Evolutionary conservation across 1,140 invertebrate species (phyloP), one percentile per base, ranked within the genome.

Genomic region (Drosophila orena): DNA sequence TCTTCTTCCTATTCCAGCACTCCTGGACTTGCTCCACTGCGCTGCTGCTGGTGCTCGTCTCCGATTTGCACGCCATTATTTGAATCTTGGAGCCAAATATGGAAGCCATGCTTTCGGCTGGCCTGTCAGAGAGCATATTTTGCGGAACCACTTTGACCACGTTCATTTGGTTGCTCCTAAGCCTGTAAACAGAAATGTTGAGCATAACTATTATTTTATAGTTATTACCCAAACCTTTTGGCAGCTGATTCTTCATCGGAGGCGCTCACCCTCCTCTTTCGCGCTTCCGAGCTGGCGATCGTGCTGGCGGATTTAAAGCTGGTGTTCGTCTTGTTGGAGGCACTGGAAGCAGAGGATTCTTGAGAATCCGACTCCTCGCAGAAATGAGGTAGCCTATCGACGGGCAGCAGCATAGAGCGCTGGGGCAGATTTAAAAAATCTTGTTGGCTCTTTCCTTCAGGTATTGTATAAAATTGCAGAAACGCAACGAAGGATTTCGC

Each of bases 241-340:
- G 15, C 40, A 1, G n/a, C 40, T 1, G 42, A 43, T 20, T 43
- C 42, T 3, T 43, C 42, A 43, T 43, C 42, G 15, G 42, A 43
- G 17, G 8, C 2, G 10, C 10, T 11, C 3, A 15, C 10, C 7
- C 8, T 11, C 15, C 17, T 43, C 10, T 43, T 43, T 17, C 17
- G 17, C 15, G 15, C 42, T 15, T 0, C 17, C 10, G 42, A 20
- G 58, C 60, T 64, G 2, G n/a, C 42, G 10, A 40, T 40, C 11
- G 53, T 37, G 1, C 53, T 58, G 4, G 30, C 22, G 20, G 61
- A 65, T 34, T 17, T 38, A 20, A 59, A 64, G 27, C 60, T 64
- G 5, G 42, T 47, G 4, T 65, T 59, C 7, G 15, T 59, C 17
- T 22, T 17, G 14, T 7, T 15, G 0, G 57, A 37, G 11, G 47